Evolutionary conservation across 1,140 invertebrate genomes (phyloP).

Genomic region (Onthophagus taurus): DNA sequence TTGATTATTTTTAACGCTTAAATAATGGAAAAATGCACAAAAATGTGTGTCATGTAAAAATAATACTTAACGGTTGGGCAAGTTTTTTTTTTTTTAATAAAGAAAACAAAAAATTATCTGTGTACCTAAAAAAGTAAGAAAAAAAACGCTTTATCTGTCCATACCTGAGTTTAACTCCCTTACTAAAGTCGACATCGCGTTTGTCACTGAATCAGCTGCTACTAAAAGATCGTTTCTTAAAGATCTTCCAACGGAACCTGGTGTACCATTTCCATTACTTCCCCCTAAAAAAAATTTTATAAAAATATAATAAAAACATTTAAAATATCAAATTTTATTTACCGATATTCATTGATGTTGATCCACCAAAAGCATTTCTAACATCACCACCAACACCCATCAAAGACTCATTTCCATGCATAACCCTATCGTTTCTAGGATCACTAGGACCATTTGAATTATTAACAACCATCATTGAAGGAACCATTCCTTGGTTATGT

Average conservation of each 20-base stretch:
- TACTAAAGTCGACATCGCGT: constrained; percentile 92
- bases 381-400: constrained; percentile 50
- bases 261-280: constrained; percentile 34
- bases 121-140: too few species aligned
- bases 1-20: too few species aligned
- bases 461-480: constrained; percentile 16
- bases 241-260: constrained; percentile 48
- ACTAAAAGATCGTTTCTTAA: constrained; percentile 77
- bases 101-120: too few species aligned
- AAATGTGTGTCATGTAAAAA: too few species aligned
- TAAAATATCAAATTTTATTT: constrained; percentile 5
- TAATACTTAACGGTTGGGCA: too few species aligned
- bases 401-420: constrained; percentile 35
- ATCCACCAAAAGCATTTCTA: constrained; percentile 37
- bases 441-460: constrained; percentile 14
- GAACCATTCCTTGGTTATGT: constrained; percentile 10
- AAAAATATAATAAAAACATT: neutral
- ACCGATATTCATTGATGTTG: constrained; percentile 26
- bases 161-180: constrained; percentile 88
- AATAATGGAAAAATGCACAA: too few species aligned
- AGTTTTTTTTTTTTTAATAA: too few species aligned
- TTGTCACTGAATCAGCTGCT: constrained; percentile 90
- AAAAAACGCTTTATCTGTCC: constrained; percentile 23
- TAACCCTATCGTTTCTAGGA: constrained; percentile 25
- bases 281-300: constrained; percentile 8